Base-by-base conservation (phyloP, 2,113 vertebrate species). In the Puntigrus tetrazona region DNA sequence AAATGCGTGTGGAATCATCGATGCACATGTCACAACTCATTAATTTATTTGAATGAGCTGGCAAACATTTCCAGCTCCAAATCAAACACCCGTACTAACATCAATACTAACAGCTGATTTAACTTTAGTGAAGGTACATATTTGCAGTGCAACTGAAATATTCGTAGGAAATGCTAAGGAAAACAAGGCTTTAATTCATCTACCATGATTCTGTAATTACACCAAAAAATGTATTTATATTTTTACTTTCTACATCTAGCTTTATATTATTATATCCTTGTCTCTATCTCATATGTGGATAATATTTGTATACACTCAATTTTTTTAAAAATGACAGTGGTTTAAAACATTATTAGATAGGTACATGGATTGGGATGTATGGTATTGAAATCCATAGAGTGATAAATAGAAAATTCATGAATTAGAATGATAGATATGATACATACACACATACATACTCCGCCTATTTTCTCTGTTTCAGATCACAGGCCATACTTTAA, bases 401-500 rank as follows among this genome's bases (percentile, higher is more conserved):
- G n/a, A 11, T 43, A 3, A 11, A 14, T 1, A 41, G 8, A 41
- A n/a, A n/a, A n/a, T n/a, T n/a, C n/a, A n/a, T n/a, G n/a, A n/a
- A n/a, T n/a, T 10, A 41, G 8, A 41, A 2, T 9, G 38, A 41
- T 9, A 41, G 41, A 41, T 9, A 41, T n/a, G 41, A 41, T 9
- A 41, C 1, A 41, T 8, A 7, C 8, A 43, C 3, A 43, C 8
- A 43, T 43, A 43, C 8, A 43, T 41, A 34, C 73, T n/a, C 27
- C 52, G 73, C 1, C 74, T 76, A 76, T 76, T n/a, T 76, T 34
- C 47, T 52, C 45, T 76, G 74, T 13, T 75, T 25, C 73, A 52
- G 25, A 75, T 25, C 41, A 9, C 41, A 73, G 11, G 25, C 45
- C 31, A n/a, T 67, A 63, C 47, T 82, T n/a, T 55, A 29, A 18